Evolutionary conservation across 2,797 vertebrate genomes (phyloP).

Genomic region (Poecilia gillii): DNA sequence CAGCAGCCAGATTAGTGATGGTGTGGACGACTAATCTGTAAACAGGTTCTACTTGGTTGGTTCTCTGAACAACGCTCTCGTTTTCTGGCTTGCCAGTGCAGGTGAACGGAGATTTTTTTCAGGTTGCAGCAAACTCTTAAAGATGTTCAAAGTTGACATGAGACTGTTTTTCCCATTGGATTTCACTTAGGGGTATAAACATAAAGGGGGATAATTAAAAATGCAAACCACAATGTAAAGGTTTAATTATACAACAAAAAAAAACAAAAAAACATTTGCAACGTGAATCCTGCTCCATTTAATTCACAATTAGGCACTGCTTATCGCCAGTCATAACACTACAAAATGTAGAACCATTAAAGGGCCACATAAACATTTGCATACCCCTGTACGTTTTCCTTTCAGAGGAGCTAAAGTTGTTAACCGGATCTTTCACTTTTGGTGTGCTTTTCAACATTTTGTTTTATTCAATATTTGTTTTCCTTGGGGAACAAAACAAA

Average conservation of each 20-base stretch:
- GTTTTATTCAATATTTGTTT: constrained; percentile 5
- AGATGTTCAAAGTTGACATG: neutral
- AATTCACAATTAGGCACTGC: neutral
- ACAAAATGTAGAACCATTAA: neutral
- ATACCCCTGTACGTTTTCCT: neutral
- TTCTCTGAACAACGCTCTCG: neutral
- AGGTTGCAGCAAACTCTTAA: neutral
- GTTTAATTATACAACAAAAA: neutral
- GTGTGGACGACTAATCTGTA: neutral
- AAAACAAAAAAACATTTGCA: neutral
- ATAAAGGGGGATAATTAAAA: neutral
- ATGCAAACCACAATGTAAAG: neutral
- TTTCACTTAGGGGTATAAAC: neutral
- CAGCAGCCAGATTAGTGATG: neutral
- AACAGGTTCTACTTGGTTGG: neutral
- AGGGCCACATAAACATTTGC: neutral
- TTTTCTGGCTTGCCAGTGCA: neutral
- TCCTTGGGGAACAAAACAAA: neutral
- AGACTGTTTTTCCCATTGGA: neutral
- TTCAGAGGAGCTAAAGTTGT: neutral
- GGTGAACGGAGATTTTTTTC: neutral
- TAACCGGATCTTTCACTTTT: neutral
- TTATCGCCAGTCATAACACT: neutral
- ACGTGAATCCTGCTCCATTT: neutral
- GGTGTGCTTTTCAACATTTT: constrained; percentile 2